Evolutionary conservation across 2,113 vertebrate species (phyloP).

Genomic region (Hucho hucho): DNA sequence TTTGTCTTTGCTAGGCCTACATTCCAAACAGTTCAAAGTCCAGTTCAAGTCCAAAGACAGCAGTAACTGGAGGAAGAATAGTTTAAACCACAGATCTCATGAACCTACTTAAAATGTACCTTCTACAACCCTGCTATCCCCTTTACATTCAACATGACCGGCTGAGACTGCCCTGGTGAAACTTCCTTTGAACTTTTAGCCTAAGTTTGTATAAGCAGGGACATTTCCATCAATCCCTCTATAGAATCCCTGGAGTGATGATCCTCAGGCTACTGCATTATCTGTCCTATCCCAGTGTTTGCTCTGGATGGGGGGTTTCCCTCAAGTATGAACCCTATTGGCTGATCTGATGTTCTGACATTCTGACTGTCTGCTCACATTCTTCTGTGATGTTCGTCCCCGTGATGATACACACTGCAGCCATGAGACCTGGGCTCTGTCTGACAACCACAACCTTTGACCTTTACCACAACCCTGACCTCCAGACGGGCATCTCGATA

Average conservation of each 20-base stretch:
- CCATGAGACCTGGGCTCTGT: constrained; percentile 5
- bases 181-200: too few relatives aligned
- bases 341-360: constrained; percentile 13
- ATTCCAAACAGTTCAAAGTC: neutral
- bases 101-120: neutral
- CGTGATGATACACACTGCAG: neutral
- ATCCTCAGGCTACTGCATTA: neutral
- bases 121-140: neutral
- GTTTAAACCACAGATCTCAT: neutral
- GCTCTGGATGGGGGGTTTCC: constrained; percentile 22
- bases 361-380: constrained; percentile 16
- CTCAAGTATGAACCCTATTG: neutral
- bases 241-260: neutral
- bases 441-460: constrained; percentile 21
- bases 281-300: constrained; percentile 20
- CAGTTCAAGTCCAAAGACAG: neutral
- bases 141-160: neutral
- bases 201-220: neutral
- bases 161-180: too few relatives aligned
- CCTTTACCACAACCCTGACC: constrained; percentile 23
- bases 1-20: neutral
- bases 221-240: neutral
- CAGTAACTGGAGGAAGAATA: neutral
- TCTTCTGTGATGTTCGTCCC: constrained; percentile 25
- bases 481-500: constrained; percentile 20